These are phyloP conservation scores for Eubucco bourcierii DNA, from an alignment of 2,113 vertebrate genomes.

Conservation along the genomic window DNA sequence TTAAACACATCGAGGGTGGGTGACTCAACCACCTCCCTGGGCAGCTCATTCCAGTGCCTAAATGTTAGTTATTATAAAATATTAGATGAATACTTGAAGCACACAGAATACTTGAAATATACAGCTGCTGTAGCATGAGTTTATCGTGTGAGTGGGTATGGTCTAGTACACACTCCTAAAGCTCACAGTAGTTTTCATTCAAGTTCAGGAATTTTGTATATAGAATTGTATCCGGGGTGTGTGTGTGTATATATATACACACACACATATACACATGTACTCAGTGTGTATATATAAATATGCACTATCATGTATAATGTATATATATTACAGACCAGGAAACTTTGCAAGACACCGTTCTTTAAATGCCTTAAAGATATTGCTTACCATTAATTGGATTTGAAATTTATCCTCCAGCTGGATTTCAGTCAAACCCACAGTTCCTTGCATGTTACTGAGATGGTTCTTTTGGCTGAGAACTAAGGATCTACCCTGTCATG, in stretches of 20 bases:
- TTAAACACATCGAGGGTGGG: no score
- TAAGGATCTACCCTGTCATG: constrained; percentile 22
- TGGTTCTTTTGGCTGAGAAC: constrained; percentile 63
- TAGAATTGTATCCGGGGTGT: constrained; percentile 1
- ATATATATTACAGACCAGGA: neutral
- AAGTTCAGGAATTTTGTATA: constrained; percentile 25
- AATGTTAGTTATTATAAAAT: neutral
- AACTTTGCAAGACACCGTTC: constrained; percentile 12
- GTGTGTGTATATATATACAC: neutral
- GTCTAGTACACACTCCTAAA: neutral
- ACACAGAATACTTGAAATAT: neutral
- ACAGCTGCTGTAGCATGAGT: neutral
- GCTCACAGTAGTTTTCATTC: constrained; percentile 24
- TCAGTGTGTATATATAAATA: constrained; percentile 3
- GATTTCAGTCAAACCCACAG: constrained; percentile 61
- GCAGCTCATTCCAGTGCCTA: no score
- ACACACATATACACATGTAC: neutral
- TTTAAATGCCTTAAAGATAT: constrained; percentile 40
- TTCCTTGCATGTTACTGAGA: constrained; percentile 54
- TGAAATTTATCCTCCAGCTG: constrained; percentile 49
- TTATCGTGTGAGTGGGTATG: neutral
- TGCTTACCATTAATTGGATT: constrained; percentile 62
- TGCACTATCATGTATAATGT: neutral
- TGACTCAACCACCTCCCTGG: no score
- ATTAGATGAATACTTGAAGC: neutral